These are phyloP conservation scores for Siderastrea siderea DNA, from an alignment of 92 coral and sea anemone genomes.

Conservation along the genomic window DNA sequence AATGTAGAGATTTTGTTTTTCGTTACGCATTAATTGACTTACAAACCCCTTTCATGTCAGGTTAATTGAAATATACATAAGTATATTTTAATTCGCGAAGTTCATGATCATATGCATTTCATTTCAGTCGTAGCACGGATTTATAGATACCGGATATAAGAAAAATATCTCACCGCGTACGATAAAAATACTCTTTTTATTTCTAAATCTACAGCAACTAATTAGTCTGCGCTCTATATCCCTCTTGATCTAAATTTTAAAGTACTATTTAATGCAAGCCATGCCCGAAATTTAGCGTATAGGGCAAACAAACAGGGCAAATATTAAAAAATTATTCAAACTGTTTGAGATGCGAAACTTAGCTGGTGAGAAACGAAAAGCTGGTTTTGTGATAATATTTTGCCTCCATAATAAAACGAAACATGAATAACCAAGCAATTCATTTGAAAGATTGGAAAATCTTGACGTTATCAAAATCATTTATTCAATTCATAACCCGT, in stretches of 20 bases:
- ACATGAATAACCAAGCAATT: slow-evolving; percentile 21
- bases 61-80: slow-evolving; percentile 25
- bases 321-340: neutral
- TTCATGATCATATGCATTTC: slow-evolving; percentile 7
- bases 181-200: neutral
- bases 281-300: neutral
- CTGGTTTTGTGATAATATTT: slow-evolving; percentile 17
- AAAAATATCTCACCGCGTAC: neutral
- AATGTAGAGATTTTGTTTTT: slow-evolving; percentile 12
- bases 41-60: slow-evolving; percentile 15
- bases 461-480: slow-evolving; percentile 33
- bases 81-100: slow-evolving; percentile 4
- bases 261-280: slow-evolving; percentile 6
- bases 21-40: neutral
- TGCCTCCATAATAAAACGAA: slow-evolving; percentile 27
- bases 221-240: neutral
- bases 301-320: neutral
- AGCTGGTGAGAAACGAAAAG: slow-evolving; percentile 20
- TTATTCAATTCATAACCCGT: slow-evolving; percentile 54
- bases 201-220: neutral
- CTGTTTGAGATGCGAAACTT: slow-evolving; percentile 8
- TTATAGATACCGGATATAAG: slow-evolving; percentile 9
- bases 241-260: slow-evolving; percentile 2
- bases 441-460: slow-evolving; percentile 19
- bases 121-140: slow-evolving; percentile 11